Conservation (phyloP, 2,113 vertebrate species). For the Forbesichthys agassizii region DNA sequence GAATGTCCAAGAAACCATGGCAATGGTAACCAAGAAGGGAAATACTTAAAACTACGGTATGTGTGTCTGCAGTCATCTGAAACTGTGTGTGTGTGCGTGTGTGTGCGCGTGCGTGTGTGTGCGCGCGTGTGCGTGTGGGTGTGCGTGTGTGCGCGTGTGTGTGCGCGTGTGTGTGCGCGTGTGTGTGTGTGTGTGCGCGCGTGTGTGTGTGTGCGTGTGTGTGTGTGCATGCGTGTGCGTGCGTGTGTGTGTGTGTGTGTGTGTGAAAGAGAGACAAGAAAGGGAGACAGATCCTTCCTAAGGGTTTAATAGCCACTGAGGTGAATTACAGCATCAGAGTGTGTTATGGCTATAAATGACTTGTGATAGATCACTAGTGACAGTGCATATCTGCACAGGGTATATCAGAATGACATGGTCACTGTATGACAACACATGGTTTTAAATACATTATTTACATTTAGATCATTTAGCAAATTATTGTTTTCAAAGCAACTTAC, state of each 20-base stretch:
- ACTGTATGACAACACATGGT: no score
- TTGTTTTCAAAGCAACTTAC: no score
- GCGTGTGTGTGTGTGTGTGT: not conserved
- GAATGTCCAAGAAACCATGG: not conserved
- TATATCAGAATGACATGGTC: no score
- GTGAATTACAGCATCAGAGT: no score
- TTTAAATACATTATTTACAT: no score
- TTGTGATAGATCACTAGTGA: no score
- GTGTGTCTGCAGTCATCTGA: not conserved
- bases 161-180: not conserved
- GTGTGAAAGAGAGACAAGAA: no score
- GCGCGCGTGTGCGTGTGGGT: not conserved
- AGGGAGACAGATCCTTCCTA: no score
- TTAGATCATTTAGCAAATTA: no score
- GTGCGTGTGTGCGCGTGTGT: not conserved
- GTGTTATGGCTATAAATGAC: no score
- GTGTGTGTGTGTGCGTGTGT: not conserved
- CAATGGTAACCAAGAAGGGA: conserved; percentile 8
- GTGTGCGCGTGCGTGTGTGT: not conserved
- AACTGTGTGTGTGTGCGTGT: not conserved
- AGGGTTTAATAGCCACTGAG: no score
- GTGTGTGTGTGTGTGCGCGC: not conserved
- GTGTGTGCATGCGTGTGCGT: conserved; percentile 4
- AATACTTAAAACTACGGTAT: not conserved
- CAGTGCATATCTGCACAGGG: no score